Base-by-base conservation (phyloP, 1,140 invertebrate species). In the Nasonia vitripennis region DNA sequence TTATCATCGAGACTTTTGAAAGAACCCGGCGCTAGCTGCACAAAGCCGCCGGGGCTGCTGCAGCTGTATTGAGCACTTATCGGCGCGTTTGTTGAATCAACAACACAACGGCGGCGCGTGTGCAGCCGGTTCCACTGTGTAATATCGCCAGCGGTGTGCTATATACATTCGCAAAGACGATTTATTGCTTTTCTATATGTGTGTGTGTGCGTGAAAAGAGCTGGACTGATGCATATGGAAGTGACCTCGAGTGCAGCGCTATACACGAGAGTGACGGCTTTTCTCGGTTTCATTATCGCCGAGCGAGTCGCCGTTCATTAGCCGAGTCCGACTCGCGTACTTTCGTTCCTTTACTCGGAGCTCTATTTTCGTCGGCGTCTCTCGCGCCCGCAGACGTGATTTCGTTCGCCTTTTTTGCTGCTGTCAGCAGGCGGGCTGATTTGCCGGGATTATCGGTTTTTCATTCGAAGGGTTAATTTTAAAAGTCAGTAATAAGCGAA, bases 1-100 rank as follows among this genome's bases (percentile, higher is more conserved):
- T 84, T 84, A 84, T 84, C 75, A 73, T 79, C 27, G 67, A 51
- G 83, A 48, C 37, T 78, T 84, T 73, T 62, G 68, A 73, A 84
- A 71, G 83, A 78, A 84, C 2, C 27, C n/a, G 67, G 27, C 12
- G 73, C 34, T 37, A 27, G 27, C 68, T 71, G 27, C 9, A 73
- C 48, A 73, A 48, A 73, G 45, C 45, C 20, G 17, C 71, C 31
- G 55, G 20, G 17, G 20, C 55, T 67, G 34, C 51, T 62, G 55
- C 81, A 14, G 31, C 48, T 74, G 71, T 11, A 75, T 37, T 27
- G 10, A 83, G 23, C 34, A 74, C 70, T 74, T 82, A 82, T 82
- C 68, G 31, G 51, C 31, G n/a, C n/a, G 37, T 78, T 83, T 77
- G 74, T 78, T 51, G 82, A 78, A 68, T 48, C 41, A 78, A 77